Percentiles rank a stretch among this genome's conserved stretches.
Conservation (phyloP, 2,888 invertebrate species). For the Callosobruchus maculatus region DNA sequence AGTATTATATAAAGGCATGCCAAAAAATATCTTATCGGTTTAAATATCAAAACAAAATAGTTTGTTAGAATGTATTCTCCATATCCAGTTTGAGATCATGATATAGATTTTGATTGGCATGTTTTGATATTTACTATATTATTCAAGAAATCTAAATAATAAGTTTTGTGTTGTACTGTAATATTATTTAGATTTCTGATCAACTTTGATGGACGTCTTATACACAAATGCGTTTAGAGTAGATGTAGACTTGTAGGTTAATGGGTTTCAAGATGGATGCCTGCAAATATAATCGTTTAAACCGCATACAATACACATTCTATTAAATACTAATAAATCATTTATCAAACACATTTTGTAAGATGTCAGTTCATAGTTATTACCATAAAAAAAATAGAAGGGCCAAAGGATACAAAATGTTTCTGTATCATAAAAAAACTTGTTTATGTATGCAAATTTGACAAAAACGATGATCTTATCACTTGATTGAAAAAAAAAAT, state of each 20-base stretch:
- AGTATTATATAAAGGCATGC: background rate
- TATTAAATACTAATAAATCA: too few species aligned
- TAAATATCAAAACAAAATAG: too few species aligned
- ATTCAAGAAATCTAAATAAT: background rate
- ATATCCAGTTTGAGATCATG: background rate
- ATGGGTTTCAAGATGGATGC: background rate
- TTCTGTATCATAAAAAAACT: too few species aligned
- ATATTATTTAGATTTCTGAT: background rate
- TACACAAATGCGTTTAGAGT: background rate
- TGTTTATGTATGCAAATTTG: too few species aligned
- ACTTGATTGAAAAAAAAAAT: too few species aligned
- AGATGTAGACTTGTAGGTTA: background rate
- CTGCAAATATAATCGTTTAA: background rate
- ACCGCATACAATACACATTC: too few species aligned
- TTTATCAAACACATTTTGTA: too few species aligned
- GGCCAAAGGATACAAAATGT: too few species aligned
- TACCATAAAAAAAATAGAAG: too few species aligned
- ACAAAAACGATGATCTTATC: too few species aligned
- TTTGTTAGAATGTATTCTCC: too few species aligned
- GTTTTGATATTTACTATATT: background rate
- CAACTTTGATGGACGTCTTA: background rate
- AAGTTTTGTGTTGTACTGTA: background rate
- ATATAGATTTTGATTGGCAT: background rate
- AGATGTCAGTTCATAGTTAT: too few species aligned
- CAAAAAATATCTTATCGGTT: background rate